phyloP scores from a whole-genome alignment of 2,888 invertebrate species.

The Choreutis nemorana region DNA sequence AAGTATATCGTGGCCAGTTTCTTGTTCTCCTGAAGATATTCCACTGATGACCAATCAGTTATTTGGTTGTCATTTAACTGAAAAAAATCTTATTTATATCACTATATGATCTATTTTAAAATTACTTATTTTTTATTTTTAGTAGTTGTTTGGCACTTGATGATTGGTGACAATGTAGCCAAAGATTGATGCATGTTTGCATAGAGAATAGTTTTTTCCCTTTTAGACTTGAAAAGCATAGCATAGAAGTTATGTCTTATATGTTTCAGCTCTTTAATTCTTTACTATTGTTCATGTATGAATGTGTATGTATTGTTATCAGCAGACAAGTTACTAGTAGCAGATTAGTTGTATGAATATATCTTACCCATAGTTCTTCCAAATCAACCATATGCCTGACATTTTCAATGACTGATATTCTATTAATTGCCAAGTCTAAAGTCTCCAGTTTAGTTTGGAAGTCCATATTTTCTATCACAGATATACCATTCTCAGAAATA shows the following conservation, averaged over 20 bases:
- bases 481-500: constrained; percentile 92
- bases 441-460: constrained; percentile 78
- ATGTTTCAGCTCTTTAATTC: too few species aligned
- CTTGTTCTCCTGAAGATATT: constrained; percentile 73
- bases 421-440: constrained; percentile 90
- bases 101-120: too few species aligned
- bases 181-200: too few species aligned
- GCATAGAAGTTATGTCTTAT: too few species aligned
- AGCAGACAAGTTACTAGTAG: too few species aligned
- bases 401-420: constrained; percentile 81
- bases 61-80: constrained; percentile 93
- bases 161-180: too few species aligned
- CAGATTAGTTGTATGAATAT: not conserved
- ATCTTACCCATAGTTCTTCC: constrained; percentile 93
- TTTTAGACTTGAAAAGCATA: too few species aligned
- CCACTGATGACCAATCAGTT: constrained; percentile 84
- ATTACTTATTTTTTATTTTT: too few species aligned
- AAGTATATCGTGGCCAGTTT: constrained; percentile 87
- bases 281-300: too few species aligned
- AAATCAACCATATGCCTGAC: constrained; percentile 78
- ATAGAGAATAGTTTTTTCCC: too few species aligned
- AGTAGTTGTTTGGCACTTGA: too few species aligned
- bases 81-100: constrained; percentile 20
- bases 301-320: too few species aligned
- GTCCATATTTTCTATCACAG: constrained; percentile 77